Evolutionary conservation across 2,113 vertebrate genomes (phyloP).

Genomic region (Oreotragus oreotragus): DNA sequence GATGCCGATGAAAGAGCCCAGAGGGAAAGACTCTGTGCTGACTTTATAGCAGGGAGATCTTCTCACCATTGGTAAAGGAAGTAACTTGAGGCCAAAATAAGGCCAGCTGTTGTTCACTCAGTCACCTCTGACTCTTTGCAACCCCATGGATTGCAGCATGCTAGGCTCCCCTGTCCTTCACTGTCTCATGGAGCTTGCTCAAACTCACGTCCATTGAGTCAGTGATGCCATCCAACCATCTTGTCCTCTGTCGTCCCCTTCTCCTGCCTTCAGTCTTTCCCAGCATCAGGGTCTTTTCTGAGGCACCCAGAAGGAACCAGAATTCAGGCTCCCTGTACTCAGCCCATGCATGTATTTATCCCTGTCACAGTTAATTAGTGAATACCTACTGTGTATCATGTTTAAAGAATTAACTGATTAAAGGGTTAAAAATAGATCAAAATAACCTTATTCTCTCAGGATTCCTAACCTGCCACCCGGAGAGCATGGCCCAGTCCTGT

Average conservation of each 20-base stretch:
- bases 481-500: constrained; percentile 75
- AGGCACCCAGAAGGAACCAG: neutral
- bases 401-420: neutral
- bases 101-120: neutral
- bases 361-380: neutral
- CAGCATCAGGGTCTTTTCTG: neutral
- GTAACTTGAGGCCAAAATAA: neutral
- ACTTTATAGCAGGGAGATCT: neutral
- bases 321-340: neutral
- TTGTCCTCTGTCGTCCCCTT: neutral
- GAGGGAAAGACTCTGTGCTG: neutral
- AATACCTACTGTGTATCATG: neutral
- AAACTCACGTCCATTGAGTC: neutral
- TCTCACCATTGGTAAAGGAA: neutral
- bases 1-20: neutral
- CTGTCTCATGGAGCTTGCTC: neutral
- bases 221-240: neutral
- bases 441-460: constrained; percentile 73
- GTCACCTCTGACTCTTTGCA: accelerated
- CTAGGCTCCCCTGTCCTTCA: neutral
- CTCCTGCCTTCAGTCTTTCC: neutral
- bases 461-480: constrained; percentile 85
- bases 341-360: neutral
- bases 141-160: neutral
- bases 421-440: neutral